Percentiles rank a stretch among this genome's conserved stretches.
phyloP scores from a whole-genome alignment of 2,888 invertebrate species.

The Plemyria rubiginata region DNA sequence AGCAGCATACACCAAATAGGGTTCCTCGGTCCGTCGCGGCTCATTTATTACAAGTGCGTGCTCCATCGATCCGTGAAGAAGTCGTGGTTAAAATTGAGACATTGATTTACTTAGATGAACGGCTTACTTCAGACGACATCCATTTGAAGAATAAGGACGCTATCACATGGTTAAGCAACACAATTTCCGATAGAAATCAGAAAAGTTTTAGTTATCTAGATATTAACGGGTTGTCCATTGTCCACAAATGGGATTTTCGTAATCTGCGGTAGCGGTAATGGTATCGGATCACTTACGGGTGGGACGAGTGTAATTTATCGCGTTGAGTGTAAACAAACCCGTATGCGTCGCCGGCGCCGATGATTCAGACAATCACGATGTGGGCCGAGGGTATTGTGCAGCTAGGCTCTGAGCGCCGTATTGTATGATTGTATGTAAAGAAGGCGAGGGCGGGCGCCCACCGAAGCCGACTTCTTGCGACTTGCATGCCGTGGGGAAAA shows the following conservation, averaged over 20 bases:
- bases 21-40: constrained; percentile 53
- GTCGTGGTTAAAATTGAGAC: constrained; percentile 62
- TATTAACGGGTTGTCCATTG: constrained; percentile 26
- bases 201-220: neutral
- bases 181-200: constrained; percentile 12
- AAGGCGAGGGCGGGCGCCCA: constrained; percentile 75
- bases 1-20: constrained; percentile 34
- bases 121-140: constrained; percentile 26
- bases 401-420: constrained; percentile 57
- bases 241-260: constrained; percentile 36
- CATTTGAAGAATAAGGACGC: constrained; percentile 21
- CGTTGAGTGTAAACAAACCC: constrained; percentile 75
- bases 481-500: constrained; percentile 63
- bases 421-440: constrained; percentile 81
- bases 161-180: constrained; percentile 22
- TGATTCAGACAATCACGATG: constrained; percentile 79
- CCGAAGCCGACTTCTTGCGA: constrained; percentile 51
- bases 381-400: constrained; percentile 70
- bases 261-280: constrained; percentile 47
- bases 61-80: constrained; percentile 61
- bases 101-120: constrained; percentile 49
- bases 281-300: constrained; percentile 49
- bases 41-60: constrained; percentile 60
- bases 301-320: constrained; percentile 71
- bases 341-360: constrained; percentile 66